These are phyloP conservation scores for Oreohelix idahoensis DNA, from an alignment of 1,140 invertebrate genomes.

Conservation along the genomic window DNA sequence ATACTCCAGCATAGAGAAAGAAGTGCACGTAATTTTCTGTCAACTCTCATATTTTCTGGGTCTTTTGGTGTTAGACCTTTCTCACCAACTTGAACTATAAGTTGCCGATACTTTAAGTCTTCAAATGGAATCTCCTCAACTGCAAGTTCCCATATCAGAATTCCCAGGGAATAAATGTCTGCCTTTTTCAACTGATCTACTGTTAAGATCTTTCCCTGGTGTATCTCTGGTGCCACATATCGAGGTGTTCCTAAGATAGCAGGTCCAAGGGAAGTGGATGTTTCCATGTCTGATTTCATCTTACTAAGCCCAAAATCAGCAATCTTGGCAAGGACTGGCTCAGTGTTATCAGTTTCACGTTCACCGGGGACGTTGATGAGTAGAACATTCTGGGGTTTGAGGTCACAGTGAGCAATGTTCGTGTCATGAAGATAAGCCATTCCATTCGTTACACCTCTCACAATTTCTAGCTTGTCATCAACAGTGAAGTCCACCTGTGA, in stretches of 20 bases:
- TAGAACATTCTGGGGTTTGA: not conserved
- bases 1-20: not conserved
- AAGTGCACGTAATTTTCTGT: not conserved
- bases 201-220: not conserved
- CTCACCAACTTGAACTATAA: not conserved
- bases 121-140: too few relatives aligned
- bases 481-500: slow-evolving; percentile 7
- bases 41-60: not conserved
- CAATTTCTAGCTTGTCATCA: not conserved
- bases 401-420: too few relatives aligned
- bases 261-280: not conserved
- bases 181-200: not conserved
- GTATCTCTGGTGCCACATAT: too few relatives aligned
- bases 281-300: not conserved
- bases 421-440: not conserved
- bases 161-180: slow-evolving; percentile 7
- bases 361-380: not conserved
- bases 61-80: not conserved
- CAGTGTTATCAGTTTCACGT: not conserved
- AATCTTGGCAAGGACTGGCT: not conserved
- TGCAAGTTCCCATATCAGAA: too few relatives aligned
- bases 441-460: not conserved
- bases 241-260: not conserved
- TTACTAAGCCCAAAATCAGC: not conserved
- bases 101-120: not conserved